Conservation (phyloP, 2,888 invertebrate genomes). For the Thecocarcelia acutangulata region DNA sequence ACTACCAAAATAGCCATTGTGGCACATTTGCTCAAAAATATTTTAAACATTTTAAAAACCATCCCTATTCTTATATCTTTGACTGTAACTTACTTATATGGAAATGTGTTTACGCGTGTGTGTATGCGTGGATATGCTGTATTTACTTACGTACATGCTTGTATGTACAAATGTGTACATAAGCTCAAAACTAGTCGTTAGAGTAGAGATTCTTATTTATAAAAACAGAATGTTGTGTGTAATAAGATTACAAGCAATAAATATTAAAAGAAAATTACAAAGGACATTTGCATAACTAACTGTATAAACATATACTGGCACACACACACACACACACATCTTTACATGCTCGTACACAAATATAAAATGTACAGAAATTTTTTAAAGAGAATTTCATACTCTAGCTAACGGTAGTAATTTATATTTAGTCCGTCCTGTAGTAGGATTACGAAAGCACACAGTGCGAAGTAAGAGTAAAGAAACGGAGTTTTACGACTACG, state of each 20-base stretch:
- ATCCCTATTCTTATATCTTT: too few relatives aligned
- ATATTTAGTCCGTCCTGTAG: slow-evolving; percentile 48
- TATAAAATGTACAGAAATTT: slow-evolving; percentile 4
- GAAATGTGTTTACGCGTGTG: too few relatives aligned
- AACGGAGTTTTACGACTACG: background rate
- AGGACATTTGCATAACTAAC: slow-evolving; percentile 46
- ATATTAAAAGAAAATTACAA: slow-evolving; percentile 58
- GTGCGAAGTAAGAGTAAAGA: slow-evolving; percentile 1
- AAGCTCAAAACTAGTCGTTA: slow-evolving; percentile 25
- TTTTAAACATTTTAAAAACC: too few relatives aligned
- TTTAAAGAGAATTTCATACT: slow-evolving; percentile 23
- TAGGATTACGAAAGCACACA: slow-evolving; percentile 34
- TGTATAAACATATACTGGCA: background rate
- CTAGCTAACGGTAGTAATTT: slow-evolving; percentile 33
- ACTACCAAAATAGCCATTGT: too few relatives aligned
- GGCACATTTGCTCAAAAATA: too few relatives aligned
- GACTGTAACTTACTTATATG: too few relatives aligned
- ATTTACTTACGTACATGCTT: background rate
- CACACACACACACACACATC: background rate
- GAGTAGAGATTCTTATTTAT: slow-evolving; percentile 22
- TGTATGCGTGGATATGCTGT: too few relatives aligned
- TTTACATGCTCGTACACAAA: background rate
- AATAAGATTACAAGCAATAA: slow-evolving; percentile 64
- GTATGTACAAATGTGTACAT: background rate
- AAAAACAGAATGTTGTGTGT: slow-evolving; percentile 40